phyloP scores from a whole-genome alignment of 2,113 vertebrate species.

The Numida meleagris region DNA sequence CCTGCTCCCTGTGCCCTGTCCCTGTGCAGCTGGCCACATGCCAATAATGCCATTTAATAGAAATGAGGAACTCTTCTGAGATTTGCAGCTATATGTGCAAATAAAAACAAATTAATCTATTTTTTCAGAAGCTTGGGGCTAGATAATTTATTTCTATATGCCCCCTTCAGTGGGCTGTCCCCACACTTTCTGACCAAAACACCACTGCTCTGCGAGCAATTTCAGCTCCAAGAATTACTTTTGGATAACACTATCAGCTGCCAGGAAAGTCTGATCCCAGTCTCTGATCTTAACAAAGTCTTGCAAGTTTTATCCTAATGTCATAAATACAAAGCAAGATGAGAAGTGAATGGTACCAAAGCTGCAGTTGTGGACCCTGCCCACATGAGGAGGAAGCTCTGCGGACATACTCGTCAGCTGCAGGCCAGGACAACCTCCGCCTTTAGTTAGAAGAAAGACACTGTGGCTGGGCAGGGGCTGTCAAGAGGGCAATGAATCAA shows the following conservation, averaged over 20 bases:
- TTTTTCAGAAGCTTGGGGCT: not conserved
- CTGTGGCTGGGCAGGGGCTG: not conserved
- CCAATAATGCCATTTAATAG: not conserved
- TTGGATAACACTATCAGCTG: not conserved
- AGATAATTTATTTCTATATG: not conserved
- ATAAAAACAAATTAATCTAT: not conserved
- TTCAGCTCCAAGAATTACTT: not conserved
- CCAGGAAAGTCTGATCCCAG: not conserved
- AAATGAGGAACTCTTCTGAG: not conserved
- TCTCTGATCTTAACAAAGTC: not conserved
- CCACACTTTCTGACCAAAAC: not conserved
- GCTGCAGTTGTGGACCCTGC: not conserved
- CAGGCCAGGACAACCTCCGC: not conserved
- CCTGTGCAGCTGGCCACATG: not conserved
- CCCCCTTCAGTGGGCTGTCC: not conserved
- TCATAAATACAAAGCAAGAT: not conserved
- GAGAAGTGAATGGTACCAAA: not conserved
- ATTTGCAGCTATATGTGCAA: not conserved
- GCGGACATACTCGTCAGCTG: accelerated
- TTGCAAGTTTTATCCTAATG: not conserved
- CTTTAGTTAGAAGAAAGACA: no score
- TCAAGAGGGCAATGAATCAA: not conserved
- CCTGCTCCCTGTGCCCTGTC: not conserved
- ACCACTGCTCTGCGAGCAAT: not conserved
- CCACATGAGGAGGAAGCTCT: not conserved